phyloP scores from a whole-genome alignment of 1,140 invertebrate genomes.

The Leptinotarsa lineolata region DNA sequence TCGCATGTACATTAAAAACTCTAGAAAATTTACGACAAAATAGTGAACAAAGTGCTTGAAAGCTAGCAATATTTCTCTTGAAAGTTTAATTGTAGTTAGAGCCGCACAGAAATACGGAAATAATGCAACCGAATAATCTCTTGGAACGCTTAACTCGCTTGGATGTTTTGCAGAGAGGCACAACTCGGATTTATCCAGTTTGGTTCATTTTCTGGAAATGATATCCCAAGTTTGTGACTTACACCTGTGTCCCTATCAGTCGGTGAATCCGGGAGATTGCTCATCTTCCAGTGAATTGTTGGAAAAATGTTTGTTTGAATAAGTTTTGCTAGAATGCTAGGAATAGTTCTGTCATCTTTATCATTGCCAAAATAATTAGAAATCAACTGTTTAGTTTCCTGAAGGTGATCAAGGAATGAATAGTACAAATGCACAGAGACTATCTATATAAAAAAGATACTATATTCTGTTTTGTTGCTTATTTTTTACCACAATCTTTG shows the following conservation, averaged over 20 bases:
- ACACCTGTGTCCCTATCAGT: constrained; percentile 27
- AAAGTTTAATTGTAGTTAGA: neutral
- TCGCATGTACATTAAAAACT: neutral
- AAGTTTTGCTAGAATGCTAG: too few species aligned
- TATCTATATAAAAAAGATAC: too few species aligned
- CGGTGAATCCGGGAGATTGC: neutral
- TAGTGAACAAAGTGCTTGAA: neutral
- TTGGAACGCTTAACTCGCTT: constrained; percentile 32
- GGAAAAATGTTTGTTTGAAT: too few species aligned
- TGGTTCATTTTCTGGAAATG: constrained; percentile 46
- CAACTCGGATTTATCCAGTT: constrained; percentile 42
- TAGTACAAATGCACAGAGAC: too few species aligned
- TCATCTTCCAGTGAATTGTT: too few species aligned
- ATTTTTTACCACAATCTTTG: too few species aligned
- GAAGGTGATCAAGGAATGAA: too few species aligned
- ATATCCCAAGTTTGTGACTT: constrained; percentile 27
- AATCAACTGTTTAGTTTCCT: too few species aligned
- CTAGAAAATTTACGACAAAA: neutral
- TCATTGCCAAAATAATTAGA: too few species aligned
- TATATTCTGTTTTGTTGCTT: too few species aligned
- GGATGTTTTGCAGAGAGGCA: constrained; percentile 34
- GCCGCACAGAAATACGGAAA: constrained; percentile 20
- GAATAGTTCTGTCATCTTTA: too few species aligned
- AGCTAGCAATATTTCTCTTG: neutral
- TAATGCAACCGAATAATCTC: constrained; percentile 38